Evolutionary conservation across 2,113 vertebrate species (phyloP).

Genomic region (Crotalus helleri): DNA sequence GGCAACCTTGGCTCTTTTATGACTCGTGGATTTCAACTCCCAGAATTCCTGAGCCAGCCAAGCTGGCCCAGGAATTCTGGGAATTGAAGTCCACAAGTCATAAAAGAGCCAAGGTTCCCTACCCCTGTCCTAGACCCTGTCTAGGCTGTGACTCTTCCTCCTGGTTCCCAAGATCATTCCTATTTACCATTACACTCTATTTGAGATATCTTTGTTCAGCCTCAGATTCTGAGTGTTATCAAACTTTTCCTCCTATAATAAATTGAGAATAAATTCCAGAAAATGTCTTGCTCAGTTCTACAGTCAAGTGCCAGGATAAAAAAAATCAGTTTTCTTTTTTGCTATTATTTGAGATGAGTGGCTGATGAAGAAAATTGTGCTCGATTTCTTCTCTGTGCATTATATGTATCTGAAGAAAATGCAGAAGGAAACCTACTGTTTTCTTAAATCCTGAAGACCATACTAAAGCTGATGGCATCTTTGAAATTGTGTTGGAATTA

Average conservation of each 20-base stretch:
- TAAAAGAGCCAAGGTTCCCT: too few relatives aligned
- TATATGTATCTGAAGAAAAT: neutral
- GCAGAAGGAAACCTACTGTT: neutral
- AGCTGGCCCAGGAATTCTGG: too few relatives aligned
- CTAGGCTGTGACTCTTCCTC: neutral
- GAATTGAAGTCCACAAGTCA: too few relatives aligned
- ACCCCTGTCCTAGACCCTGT: neutral
- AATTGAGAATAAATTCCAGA: neutral
- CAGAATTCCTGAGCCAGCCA: too few relatives aligned
- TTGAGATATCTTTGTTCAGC: neutral
- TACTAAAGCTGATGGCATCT: neutral
- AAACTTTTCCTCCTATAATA: neutral
- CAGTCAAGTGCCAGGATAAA: neutral
- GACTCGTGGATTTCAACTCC: too few relatives aligned
- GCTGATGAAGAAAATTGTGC: neutral
- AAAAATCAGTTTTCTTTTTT: neutral
- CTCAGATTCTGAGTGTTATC: neutral
- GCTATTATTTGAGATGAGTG: neutral
- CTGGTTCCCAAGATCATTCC: neutral
- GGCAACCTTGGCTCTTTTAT: too few relatives aligned
- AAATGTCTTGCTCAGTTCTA: neutral
- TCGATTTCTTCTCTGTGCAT: neutral
- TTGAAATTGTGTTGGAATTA: neutral
- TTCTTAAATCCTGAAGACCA: neutral
- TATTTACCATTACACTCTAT: neutral